Percentiles rank a stretch among this genome's conserved stretches.
Conservation (phyloP, 2,113 vertebrate species). For the Junco hyemalis region DNA sequence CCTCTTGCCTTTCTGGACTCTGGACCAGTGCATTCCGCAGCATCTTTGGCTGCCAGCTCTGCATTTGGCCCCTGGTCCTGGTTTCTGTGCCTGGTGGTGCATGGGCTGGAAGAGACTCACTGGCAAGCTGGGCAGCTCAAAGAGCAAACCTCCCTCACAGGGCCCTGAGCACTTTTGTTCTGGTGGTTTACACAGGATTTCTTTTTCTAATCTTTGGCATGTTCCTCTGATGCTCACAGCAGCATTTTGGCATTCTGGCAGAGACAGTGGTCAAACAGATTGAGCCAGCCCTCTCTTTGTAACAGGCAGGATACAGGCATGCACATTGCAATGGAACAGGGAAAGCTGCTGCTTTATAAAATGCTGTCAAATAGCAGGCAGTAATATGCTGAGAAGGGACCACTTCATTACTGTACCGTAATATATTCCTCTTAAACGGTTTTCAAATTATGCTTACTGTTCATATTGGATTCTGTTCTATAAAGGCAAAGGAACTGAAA, state of each 20-base stretch:
- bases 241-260: not conserved
- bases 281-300: not conserved
- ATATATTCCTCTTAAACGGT: not conserved
- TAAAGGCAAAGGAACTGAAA: not conserved
- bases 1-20: not conserved
- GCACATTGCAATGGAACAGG: not conserved
- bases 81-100: not conserved
- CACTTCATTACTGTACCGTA: not conserved
- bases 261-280: not conserved
- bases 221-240: not conserved
- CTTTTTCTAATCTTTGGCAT: not conserved
- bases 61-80: fast-evolving
- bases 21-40: not conserved
- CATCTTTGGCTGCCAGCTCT: not conserved
- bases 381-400: not conserved
- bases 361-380: not conserved
- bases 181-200: not conserved
- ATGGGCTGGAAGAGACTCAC: not conserved
- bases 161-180: not conserved
- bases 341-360: not conserved
- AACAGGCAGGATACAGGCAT: not conserved
- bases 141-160: not conserved
- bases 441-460: not conserved
- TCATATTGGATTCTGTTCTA: not conserved
- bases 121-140: not conserved